These are phyloP conservation scores for Phalacrocorax aristotelis DNA, from an alignment of 2,113 vertebrate species.

Conservation along the genomic window DNA sequence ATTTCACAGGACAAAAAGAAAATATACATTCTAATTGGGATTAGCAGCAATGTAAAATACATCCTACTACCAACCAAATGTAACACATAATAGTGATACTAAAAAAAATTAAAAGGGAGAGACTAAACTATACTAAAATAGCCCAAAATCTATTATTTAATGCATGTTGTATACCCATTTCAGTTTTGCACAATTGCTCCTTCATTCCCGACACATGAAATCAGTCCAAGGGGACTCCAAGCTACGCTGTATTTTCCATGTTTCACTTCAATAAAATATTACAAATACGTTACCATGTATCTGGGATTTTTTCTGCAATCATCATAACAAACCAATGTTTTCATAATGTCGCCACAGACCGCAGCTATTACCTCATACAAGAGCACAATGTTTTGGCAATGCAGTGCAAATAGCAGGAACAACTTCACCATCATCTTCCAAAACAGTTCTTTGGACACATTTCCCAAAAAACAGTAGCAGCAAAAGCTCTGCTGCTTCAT, in stretches of 20 bases:
- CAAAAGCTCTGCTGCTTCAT: not conserved
- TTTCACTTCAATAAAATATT: constrained; percentile 46
- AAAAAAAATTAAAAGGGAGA: not conserved
- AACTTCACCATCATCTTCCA: constrained; percentile 23
- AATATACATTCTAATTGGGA: not conserved
- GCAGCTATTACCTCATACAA: constrained; percentile 31
- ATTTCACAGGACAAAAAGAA: not conserved
- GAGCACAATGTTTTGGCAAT: constrained; percentile 1
- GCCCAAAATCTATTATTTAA: not conserved
- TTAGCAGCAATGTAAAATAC: not conserved
- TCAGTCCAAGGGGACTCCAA: constrained; percentile 36
- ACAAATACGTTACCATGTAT: constrained; percentile 39
- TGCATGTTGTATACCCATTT: not conserved
- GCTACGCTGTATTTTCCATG: constrained; percentile 15
- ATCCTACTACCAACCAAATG: not conserved
- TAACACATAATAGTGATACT: not conserved
- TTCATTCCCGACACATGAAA: constrained; percentile 16
- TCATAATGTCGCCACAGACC: constrained; percentile 19
- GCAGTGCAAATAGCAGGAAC: constrained; percentile 12
- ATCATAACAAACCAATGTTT: constrained; percentile 40
- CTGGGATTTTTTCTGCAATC: constrained; percentile 37
- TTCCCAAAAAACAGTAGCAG: not conserved
- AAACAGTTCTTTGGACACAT: constrained; percentile 2
- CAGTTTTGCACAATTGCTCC: constrained; percentile 16
- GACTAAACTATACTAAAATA: not conserved